These are phyloP conservation scores for Corythornis vintsioides DNA, from an alignment of 2,113 vertebrate species.

Conservation along the genomic window DNA sequence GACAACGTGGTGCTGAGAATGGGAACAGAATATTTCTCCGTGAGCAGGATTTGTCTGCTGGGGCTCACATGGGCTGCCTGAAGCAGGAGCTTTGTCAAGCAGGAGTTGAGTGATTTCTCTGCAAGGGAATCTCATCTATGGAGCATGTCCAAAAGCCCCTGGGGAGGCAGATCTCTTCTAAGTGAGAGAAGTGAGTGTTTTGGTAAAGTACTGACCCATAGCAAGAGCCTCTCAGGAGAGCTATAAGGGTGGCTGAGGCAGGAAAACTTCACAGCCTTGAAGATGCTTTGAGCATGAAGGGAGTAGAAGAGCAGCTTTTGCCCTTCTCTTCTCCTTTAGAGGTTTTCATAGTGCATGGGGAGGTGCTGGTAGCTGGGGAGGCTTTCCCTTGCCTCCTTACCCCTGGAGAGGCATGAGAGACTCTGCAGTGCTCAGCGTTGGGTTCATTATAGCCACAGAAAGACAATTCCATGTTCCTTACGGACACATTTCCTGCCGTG, in stretches of 20 bases:
- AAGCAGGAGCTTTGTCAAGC: constrained; percentile 31
- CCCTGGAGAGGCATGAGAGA: background rate
- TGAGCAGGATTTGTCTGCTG: background rate
- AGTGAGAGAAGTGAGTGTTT: constrained; percentile 75
- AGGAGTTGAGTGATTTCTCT: constrained; percentile 74
- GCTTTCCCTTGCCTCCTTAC: background rate
- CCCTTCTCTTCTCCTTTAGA: background rate
- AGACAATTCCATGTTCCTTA: background rate
- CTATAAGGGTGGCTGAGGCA: constrained; percentile 13
- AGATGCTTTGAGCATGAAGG: background rate
- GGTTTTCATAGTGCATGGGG: background rate
- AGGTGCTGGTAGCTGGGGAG: background rate
- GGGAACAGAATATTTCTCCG: background rate
- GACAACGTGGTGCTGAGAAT: background rate
- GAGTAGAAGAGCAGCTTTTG: background rate
- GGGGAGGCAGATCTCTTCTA: constrained; percentile 65
- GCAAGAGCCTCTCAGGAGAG: constrained; percentile 57
- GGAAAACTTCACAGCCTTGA: constrained; percentile 47
- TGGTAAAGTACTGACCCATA: constrained; percentile 76
- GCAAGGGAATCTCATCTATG: constrained; percentile 78
- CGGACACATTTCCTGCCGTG: background rate
- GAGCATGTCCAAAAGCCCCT: constrained; percentile 65
- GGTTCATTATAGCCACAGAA: background rate
- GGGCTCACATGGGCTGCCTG: background rate
- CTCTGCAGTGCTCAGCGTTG: background rate